Percentiles rank a stretch among this genome's conserved stretches.
phyloP scores from a whole-genome alignment of 2,113 vertebrate species.

The Megaleporinus macrocephalus region DNA sequence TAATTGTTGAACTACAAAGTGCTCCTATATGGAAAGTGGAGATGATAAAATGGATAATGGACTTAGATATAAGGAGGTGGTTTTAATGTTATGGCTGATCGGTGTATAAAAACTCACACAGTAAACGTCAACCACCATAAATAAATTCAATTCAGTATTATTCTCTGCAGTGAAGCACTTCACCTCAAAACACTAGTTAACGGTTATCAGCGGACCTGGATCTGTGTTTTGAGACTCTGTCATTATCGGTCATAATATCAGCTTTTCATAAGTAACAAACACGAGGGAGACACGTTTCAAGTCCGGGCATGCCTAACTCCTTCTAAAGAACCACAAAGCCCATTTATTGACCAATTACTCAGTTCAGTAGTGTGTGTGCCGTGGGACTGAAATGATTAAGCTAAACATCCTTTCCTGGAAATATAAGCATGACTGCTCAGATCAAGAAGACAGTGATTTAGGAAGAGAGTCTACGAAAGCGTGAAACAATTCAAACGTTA shows the following conservation, averaged over 20 bases:
- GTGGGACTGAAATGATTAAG: not conserved
- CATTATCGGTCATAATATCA: not conserved
- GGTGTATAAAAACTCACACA: too few relatives aligned
- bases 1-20: too few relatives aligned
- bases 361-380: not conserved
- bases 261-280: not conserved
- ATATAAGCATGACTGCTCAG: not conserved
- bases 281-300: not conserved
- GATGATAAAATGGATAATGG: too few relatives aligned
- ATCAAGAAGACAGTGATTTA: conserved; percentile 2
- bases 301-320: not conserved
- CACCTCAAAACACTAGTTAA: too few relatives aligned
- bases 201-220: too few relatives aligned
- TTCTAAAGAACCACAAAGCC: not conserved
- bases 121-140: too few relatives aligned
- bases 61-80: too few relatives aligned
- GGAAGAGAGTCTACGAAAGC: not conserved
- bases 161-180: too few relatives aligned
- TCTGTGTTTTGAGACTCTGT: not conserved
- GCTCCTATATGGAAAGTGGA: too few relatives aligned
- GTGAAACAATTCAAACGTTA: not conserved
- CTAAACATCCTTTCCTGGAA: not conserved
- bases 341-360: conserved; percentile 6
- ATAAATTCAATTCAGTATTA: too few relatives aligned
- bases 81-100: too few relatives aligned